phyloP scores from a whole-genome alignment of 2,797 vertebrate genomes.

The Hylomyscus alleni region DNA sequence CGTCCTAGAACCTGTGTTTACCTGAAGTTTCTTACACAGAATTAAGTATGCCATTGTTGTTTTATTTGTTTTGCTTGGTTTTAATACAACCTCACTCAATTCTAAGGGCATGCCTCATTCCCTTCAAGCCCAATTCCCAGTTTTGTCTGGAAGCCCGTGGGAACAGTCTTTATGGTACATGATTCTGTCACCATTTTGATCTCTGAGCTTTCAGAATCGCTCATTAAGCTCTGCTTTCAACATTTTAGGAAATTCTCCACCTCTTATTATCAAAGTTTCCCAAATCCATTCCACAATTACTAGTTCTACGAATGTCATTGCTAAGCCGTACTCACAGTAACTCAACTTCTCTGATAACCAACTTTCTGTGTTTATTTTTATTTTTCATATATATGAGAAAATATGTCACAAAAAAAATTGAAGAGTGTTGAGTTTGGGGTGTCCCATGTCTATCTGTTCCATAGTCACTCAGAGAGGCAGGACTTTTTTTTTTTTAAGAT shows the following conservation, averaged over 20 bases:
- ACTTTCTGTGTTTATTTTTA: background rate
- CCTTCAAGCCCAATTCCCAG: background rate
- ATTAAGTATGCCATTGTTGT: background rate
- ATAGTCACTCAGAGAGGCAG: no score
- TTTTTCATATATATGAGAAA: background rate
- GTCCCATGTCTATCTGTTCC: no score
- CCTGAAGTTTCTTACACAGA: background rate
- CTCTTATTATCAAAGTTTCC: background rate
- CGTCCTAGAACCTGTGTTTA: background rate
- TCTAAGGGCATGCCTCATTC: background rate
- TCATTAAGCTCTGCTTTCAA: background rate
- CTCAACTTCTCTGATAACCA: background rate
- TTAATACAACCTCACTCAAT: background rate
- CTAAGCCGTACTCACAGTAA: background rate
- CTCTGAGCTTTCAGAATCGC: background rate
- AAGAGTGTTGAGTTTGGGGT: background rate
- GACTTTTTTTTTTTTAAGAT: no score
- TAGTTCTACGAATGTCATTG: background rate
- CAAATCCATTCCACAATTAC: background rate
- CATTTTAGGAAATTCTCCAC: background rate
- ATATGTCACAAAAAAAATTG: background rate
- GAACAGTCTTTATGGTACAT: background rate
- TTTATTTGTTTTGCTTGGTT: background rate
- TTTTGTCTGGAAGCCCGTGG: background rate
- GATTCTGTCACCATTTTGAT: background rate